A percentile compares a stretch with the other conserved stretches of the same genome.
phyloP scores from a whole-genome alignment of 2,113 vertebrate species.

The Podiceps cristatus region DNA sequence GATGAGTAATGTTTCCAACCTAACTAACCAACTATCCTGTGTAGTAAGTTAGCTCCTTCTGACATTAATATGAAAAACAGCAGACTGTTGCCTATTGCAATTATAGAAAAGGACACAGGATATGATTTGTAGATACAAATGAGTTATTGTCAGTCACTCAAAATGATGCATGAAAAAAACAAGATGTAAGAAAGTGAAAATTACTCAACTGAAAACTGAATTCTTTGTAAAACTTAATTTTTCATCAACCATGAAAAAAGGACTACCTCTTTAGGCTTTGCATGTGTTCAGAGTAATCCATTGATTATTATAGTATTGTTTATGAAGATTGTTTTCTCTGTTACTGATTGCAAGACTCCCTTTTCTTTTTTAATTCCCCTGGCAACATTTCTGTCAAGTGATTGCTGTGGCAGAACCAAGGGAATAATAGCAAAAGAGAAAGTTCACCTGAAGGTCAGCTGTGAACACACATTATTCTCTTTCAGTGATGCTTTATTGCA shows the following conservation, averaged over 20 bases:
- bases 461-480: not conserved
- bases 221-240: not conserved
- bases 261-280: not conserved
- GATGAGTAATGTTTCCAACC: conserved; percentile 25
- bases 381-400: not conserved
- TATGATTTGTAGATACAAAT: not conserved
- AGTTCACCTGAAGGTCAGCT: not conserved
- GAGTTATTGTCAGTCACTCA: not conserved
- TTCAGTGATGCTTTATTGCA: not conserved
- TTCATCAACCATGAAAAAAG: not conserved
- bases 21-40: not conserved
- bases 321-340: not conserved
- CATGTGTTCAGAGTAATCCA: not conserved
- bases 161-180: not conserved
- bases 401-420: not conserved
- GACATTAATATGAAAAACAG: not conserved
- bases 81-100: not conserved
- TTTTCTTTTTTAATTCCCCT: not conserved
- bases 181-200: not conserved
- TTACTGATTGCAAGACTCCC: not conserved
- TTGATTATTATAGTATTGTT: not conserved
- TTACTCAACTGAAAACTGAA: not conserved
- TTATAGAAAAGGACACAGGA: not conserved
- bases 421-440: not conserved
- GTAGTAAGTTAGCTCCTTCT: not conserved